Evolutionary conservation across 2,888 invertebrate genomes (phyloP).

Genomic region (Eristalis tenax): DNA sequence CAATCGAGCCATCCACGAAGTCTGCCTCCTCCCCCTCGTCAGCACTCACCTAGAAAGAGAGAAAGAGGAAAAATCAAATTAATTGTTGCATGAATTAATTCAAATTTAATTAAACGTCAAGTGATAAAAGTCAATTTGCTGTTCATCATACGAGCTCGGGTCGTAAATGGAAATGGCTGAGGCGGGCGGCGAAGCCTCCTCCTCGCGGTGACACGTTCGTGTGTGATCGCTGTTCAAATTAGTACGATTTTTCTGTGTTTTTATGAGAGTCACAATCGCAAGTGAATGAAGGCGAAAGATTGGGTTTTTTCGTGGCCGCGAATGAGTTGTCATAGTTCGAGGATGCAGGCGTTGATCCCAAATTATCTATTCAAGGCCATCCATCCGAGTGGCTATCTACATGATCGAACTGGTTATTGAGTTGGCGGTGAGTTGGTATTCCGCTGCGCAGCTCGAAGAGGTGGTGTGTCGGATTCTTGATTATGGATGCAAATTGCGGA

Average conservation of each 20-base stretch:
- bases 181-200: not conserved
- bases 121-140: not conserved
- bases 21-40: not conserved
- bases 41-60: not conserved
- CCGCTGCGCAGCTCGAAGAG: not conserved
- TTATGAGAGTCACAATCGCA: not conserved
- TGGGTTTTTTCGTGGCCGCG: not conserved
- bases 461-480: not conserved
- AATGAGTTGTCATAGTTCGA: not conserved
- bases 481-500: constrained; percentile 1
- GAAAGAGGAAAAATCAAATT: not conserved
- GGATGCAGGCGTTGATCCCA: not conserved
- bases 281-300: not conserved
- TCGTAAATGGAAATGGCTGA: not conserved
- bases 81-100: not conserved
- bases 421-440: not conserved
- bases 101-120: not conserved
- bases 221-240: not conserved
- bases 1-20: not conserved
- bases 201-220: not conserved
- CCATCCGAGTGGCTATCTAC: not conserved
- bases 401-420: not conserved
- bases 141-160: not conserved
- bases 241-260: not conserved
- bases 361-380: not conserved